These are phyloP conservation scores for Clivina fossor DNA, from an alignment of 2,888 invertebrate species.

Conservation along the genomic window DNA sequence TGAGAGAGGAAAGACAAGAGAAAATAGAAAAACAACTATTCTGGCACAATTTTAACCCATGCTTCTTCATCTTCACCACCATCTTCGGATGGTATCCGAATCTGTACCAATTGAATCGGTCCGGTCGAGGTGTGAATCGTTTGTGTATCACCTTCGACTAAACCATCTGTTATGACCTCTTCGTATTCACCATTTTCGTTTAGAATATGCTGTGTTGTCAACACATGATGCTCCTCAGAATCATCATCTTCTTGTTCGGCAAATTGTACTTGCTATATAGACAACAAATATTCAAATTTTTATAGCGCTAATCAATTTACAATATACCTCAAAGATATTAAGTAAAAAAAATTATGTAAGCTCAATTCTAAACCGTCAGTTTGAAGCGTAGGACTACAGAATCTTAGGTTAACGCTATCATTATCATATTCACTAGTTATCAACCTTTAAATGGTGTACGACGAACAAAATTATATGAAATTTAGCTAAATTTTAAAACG, in stretches of 20 bases:
- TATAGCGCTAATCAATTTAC: too few relatives aligned
- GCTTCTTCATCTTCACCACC: conserved; percentile 53
- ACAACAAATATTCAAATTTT: conserved; percentile 13
- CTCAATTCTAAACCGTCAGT: too few relatives aligned
- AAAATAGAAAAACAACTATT: too few relatives aligned
- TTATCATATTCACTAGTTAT: too few relatives aligned
- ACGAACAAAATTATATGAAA: too few relatives aligned
- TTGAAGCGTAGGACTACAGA: too few relatives aligned
- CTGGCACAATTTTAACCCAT: conserved; percentile 53
- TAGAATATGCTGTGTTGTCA: conserved; percentile 36
- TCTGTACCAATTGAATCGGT: conserved; percentile 51
- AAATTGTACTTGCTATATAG: conserved; percentile 49
- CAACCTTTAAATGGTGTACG: too few relatives aligned
- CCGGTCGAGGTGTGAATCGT: conserved; percentile 53
- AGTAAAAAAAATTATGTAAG: too few relatives aligned
- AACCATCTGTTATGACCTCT: conserved; percentile 40
- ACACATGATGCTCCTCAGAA: conserved; percentile 44
- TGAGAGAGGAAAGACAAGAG: too few relatives aligned
- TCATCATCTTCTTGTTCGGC: conserved; percentile 45
- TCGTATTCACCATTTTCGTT: conserved; percentile 37
- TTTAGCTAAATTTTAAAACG: too few relatives aligned
- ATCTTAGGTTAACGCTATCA: too few relatives aligned
- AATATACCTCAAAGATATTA: too few relatives aligned
- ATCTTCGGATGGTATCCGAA: conserved; percentile 51
- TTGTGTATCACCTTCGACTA: conserved; percentile 50